phyloP scores from a whole-genome alignment of 2,797 vertebrate species.

The Leuciscus waleckii region DNA sequence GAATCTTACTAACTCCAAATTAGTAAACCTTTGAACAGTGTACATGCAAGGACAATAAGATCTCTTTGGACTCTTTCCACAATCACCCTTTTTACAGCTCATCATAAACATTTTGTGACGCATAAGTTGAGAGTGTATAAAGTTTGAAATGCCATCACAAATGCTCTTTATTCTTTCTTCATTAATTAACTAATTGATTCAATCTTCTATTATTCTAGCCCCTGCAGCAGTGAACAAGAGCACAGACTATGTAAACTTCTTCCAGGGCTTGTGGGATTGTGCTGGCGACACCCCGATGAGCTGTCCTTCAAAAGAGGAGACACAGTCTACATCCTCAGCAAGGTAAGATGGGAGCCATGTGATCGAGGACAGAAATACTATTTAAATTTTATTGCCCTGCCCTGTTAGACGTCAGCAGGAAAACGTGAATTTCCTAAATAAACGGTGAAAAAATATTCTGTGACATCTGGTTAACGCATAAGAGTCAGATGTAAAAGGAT shows the following conservation, averaged over 20 bases:
- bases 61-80: no score
- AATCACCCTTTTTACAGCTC: neutral
- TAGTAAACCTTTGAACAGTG: neutral
- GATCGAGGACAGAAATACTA: conserved; percentile 9
- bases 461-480: conserved; percentile 34
- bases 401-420: conserved; percentile 19
- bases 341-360: conserved; percentile 78
- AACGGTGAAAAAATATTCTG: neutral
- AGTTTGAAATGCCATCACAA: neutral
- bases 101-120: neutral
- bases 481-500: conserved; percentile 21
- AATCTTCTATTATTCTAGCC: conserved; percentile 39
- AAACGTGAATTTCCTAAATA: conserved; percentile 11
- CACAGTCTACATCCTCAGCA: conserved; percentile 95
- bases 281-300: conserved; percentile 87
- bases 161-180: neutral
- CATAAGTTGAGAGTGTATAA: neutral
- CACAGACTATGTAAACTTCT: conserved; percentile 91
- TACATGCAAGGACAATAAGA: neutral
- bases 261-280: conserved; percentile 96
- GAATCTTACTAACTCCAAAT: neutral
- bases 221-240: conserved; percentile 74
- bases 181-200: neutral
- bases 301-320: conserved; percentile 96
- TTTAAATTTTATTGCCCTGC: conserved; percentile 13